A percentile compares a stretch with the other conserved stretches of the same genome.
phyloP scores from a whole-genome alignment of 1,140 invertebrate species.

The Drosophila arizonae region DNA sequence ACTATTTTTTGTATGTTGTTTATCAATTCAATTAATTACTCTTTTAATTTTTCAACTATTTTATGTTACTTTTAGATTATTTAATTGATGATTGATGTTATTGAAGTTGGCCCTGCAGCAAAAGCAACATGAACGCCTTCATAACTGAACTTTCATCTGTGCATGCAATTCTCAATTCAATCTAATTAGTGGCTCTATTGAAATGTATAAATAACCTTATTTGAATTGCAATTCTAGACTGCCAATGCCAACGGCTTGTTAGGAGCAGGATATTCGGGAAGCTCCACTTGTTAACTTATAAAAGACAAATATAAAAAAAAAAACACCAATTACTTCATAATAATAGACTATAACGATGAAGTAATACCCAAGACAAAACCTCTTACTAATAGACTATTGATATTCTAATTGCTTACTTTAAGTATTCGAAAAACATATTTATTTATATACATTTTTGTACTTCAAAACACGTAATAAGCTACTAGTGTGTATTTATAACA shows the following conservation, averaged over 20 bases:
- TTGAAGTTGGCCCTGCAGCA: slow-evolving; percentile 22
- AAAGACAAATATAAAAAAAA: slow-evolving; percentile 13
- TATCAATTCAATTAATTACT: slow-evolving; percentile 4
- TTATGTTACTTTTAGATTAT: slow-evolving; percentile 71
- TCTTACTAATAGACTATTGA: slow-evolving; percentile 59
- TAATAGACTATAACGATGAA: slow-evolving; percentile 3
- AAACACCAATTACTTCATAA: not conserved
- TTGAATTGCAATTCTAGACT: slow-evolving; percentile 53
- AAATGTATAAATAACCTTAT: not conserved
- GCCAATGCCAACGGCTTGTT: slow-evolving; percentile 64
- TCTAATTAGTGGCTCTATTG: not conserved
- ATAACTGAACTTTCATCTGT: slow-evolving; percentile 46
- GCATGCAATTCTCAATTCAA: slow-evolving; percentile 46
- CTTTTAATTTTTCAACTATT: slow-evolving; percentile 20
- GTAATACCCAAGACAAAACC: slow-evolving; percentile 9
- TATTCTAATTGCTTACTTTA: slow-evolving; percentile 58
- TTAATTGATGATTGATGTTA: slow-evolving; percentile 70
- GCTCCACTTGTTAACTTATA: slow-evolving; percentile 9
- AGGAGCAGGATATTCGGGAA: slow-evolving; percentile 30
- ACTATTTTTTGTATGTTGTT: not conserved
- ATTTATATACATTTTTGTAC: slow-evolving; percentile 73
- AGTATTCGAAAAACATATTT: slow-evolving; percentile 51
- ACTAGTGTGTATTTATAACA: slow-evolving; percentile 51
- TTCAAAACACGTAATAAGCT: slow-evolving; percentile 54
- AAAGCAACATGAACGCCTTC: slow-evolving; percentile 26